Base-by-base conservation (phyloP, 2,888 invertebrate genomes). In the Apamea sordens region DNA sequence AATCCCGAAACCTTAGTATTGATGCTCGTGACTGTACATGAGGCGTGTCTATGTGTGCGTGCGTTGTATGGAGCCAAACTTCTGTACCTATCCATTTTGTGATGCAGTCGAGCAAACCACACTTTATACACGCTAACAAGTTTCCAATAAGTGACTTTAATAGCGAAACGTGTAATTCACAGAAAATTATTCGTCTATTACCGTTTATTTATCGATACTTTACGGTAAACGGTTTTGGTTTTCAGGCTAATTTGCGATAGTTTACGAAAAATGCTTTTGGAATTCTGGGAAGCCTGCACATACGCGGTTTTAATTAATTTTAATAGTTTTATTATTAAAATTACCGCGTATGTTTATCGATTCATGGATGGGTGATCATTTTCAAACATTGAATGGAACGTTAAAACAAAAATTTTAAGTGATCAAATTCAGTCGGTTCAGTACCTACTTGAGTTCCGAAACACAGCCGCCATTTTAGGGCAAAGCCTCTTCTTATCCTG, bases 61-160 rank as follows among this genome's bases (percentile, higher is more conserved):
- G 13, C 18, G 3, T 18, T 59, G 11, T 13, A 63, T 64, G 13
- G 1, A 41, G 32, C 15, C 0, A 15, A 79, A 15, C 24, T 41
- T 36, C 68, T 59, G 28, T 15, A 15, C 10, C 3, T 8, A 68
- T 24, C 24, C 32, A 28, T 70, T 32, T 63, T 21, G 61, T 75
- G 32, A 50, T 53, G 11, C 7, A 61, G 15, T 36, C 61, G 15
- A 78, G 7, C 15, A 7, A 78, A 36, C 67, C 63, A 72, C 63
- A 59, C 47, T 67, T 63, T 61, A 28, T n/a, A 72, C 56, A 69
- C 36, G 50, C 44, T 79, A 79, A 82, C 69, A 69, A 61, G 44
- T 70, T 79, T 53, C 73, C 69, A 65, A 63, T 82, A 84, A 79
- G 36, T 65, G 69, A 28, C 59, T 44, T 73, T 70, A 84, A 65